These are phyloP conservation scores for Patella caerulea DNA, from an alignment of 2,888 invertebrate species.

Conservation along the genomic window DNA sequence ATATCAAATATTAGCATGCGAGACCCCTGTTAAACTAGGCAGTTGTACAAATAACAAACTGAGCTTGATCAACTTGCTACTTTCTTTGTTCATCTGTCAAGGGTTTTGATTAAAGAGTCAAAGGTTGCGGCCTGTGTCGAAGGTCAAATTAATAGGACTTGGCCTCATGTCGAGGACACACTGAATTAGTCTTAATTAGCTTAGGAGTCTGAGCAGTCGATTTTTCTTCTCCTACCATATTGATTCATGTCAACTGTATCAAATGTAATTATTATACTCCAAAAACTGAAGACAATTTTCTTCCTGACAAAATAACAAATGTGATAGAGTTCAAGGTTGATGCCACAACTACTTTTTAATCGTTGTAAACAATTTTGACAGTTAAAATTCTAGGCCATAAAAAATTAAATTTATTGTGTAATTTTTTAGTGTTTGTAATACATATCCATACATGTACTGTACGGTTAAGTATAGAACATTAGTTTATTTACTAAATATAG, in stretches of 20 bases:
- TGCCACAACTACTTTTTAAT: too few relatives aligned
- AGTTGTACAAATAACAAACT: slow-evolving; percentile 7
- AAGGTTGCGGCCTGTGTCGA: slow-evolving; percentile 14
- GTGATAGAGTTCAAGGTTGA: too few relatives aligned
- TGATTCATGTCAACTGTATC: slow-evolving; percentile 9
- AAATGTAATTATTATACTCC: slow-evolving; percentile 1
- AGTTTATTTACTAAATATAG: too few relatives aligned
- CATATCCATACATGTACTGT: too few relatives aligned
- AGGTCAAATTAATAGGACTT: slow-evolving; percentile 19
- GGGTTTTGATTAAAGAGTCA: slow-evolving; percentile 15
- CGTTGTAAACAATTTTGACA: too few relatives aligned
- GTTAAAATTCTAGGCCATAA: too few relatives aligned
- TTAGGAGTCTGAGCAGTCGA: slow-evolving; percentile 9
- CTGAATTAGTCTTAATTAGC: slow-evolving; percentile 10
- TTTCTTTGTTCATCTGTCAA: slow-evolving; percentile 11
- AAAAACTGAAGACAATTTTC: too few relatives aligned
- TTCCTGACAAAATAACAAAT: too few relatives aligned
- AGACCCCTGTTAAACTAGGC: slow-evolving; percentile 2
- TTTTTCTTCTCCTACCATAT: neutral
- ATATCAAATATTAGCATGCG: slow-evolving; percentile 7
- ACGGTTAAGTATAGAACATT: too few relatives aligned
- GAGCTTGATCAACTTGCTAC: slow-evolving; percentile 7
- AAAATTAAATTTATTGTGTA: too few relatives aligned
- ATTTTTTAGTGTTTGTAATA: too few relatives aligned
- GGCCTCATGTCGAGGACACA: slow-evolving; percentile 10